Percentiles rank a stretch among this genome's conserved stretches.
Evolutionary conservation across 2,113 vertebrate species (phyloP).

Genomic region (Rhadina sibilatrix): DNA sequence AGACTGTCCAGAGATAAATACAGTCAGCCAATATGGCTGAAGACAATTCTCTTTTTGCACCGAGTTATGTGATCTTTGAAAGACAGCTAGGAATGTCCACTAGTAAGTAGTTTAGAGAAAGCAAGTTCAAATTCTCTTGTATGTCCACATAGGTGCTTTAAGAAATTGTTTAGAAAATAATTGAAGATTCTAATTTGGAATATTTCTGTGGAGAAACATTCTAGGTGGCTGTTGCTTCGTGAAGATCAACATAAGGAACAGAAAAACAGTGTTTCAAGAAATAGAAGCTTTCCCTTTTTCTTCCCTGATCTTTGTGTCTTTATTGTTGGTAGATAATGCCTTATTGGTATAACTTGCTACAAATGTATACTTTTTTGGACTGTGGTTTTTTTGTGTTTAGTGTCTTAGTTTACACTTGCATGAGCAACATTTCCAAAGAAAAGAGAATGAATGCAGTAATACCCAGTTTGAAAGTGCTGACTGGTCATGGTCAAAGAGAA

Average conservation of each 20-base stretch:
- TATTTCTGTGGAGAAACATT: not conserved
- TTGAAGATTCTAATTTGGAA: not conserved
- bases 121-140: not conserved
- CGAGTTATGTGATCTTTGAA: not conserved
- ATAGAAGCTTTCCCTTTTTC: not conserved
- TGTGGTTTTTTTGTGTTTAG: not conserved
- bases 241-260: not conserved
- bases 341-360: not conserved
- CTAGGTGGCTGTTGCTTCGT: not conserved
- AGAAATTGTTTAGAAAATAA: not conserved
- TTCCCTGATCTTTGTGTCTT: not conserved
- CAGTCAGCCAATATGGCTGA: not conserved
- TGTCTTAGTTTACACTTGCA: not conserved
- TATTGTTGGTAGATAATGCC: not conserved
- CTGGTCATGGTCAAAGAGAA: not conserved
- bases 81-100: not conserved
- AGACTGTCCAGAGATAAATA: not conserved
- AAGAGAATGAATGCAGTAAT: not conserved
- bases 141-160: not conserved
- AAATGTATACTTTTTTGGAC: accelerated
- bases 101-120: not conserved
- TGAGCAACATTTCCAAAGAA: not conserved
- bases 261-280: not conserved
- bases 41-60: not conserved
- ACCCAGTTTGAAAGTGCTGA: not conserved